Evolutionary conservation across 1,140 invertebrate genomes (phyloP).

Genomic region (Oppia nitens): DNA sequence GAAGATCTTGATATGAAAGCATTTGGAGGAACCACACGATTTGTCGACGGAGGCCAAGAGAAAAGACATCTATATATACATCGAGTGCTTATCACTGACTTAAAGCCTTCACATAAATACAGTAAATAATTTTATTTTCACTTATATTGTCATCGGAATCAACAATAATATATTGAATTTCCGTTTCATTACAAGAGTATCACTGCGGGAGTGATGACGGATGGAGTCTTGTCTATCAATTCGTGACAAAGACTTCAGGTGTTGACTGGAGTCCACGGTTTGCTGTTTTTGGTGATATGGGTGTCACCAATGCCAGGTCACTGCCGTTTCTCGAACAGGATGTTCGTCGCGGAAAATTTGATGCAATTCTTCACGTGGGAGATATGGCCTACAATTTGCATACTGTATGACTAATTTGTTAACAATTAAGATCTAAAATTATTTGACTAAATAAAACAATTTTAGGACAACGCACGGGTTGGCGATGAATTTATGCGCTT

Average conservation of each 20-base stretch:
- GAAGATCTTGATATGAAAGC: neutral
- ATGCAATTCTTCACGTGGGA: constrained; percentile 36
- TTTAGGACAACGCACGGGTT: constrained; percentile 45
- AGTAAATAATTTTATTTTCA: constrained; percentile 30
- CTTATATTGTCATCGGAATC: neutral
- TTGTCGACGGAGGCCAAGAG: neutral
- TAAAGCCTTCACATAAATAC: constrained; percentile 43
- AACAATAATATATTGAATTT: neutral
- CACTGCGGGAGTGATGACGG: neutral
- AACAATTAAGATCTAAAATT: neutral
- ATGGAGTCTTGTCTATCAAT: constrained; percentile 18
- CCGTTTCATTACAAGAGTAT: neutral
- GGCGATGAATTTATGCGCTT: constrained; percentile 82
- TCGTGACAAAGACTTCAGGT: constrained; percentile 26
- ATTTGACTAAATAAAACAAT: constrained; percentile 9
- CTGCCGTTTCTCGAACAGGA: constrained; percentile 29
- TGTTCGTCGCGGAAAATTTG: constrained; percentile 30
- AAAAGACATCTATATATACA: constrained; percentile 56
- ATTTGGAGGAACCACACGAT: neutral
- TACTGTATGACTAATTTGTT: constrained; percentile 34
- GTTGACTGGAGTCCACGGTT: constrained; percentile 30
- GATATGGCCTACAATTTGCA: constrained; percentile 94
- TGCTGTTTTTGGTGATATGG: constrained; percentile 38
- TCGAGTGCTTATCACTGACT: constrained; percentile 39
- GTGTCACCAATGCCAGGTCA: constrained; percentile 35